Percentiles rank a stretch among this genome's conserved stretches.
Evolutionary conservation across 2,888 invertebrate species (phyloP).

Genomic region (Amphipyra berbera): DNA sequence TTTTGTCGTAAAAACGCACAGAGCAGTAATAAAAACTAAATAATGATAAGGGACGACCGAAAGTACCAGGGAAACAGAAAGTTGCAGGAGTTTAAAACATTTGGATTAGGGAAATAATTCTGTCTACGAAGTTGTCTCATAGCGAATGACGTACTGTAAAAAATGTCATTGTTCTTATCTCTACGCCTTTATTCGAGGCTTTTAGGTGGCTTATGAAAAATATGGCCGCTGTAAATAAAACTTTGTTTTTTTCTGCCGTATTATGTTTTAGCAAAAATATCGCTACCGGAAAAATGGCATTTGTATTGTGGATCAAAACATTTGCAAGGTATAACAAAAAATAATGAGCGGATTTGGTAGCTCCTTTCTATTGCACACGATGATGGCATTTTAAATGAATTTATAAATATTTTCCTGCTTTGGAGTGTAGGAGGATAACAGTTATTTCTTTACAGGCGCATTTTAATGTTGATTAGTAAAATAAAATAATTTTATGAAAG

Average conservation of each 20-base stretch:
- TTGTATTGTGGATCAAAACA: constrained; percentile 29
- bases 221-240: constrained; percentile 30
- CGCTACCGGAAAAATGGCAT: constrained; percentile 3
- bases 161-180: constrained; percentile 46
- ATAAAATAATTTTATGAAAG: constrained; percentile 3
- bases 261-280: constrained; percentile 6
- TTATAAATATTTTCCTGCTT: too few species aligned
- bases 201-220: constrained; percentile 20
- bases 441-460: too few species aligned
- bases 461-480: neutral
- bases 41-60: constrained; percentile 53
- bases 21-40: constrained; percentile 53
- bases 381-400: too few species aligned
- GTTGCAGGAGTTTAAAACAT: constrained; percentile 51
- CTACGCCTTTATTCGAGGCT: constrained; percentile 27
- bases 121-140: constrained; percentile 27
- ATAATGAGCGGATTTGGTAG: constrained; percentile 27
- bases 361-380: neutral
- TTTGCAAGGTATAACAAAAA: constrained; percentile 15
- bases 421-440: too few species aligned
- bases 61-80: constrained; percentile 44
- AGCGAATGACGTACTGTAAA: constrained; percentile 43
- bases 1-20: constrained; percentile 50
- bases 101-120: constrained; percentile 53
- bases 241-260: constrained; percentile 18